A percentile compares a stretch with the other conserved stretches of the same genome.
phyloP scores from a whole-genome alignment of 2,888 invertebrate genomes.

The Nymphalis c-album region DNA sequence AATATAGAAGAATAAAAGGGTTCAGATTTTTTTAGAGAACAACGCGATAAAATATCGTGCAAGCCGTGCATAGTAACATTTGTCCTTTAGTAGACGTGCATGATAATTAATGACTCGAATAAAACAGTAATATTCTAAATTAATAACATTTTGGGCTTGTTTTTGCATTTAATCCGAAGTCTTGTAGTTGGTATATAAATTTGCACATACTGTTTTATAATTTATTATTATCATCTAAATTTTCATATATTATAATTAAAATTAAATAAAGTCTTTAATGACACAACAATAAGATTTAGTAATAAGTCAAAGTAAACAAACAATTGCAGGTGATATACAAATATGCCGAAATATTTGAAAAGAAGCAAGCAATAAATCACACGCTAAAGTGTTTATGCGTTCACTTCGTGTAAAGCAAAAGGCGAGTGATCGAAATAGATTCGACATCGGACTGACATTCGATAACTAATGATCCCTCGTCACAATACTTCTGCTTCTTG shows the following conservation, averaged over 20 bases:
- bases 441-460: conserved; percentile 65
- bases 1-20: conserved; percentile 79
- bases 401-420: conserved; percentile 67
- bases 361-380: conserved; percentile 62
- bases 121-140: conserved; percentile 29
- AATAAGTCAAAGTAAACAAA: conserved; percentile 38
- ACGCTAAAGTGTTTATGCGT: conserved; percentile 68
- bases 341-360: conserved; percentile 45
- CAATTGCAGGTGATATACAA: conserved; percentile 52
- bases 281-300: neutral
- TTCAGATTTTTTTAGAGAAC: conserved; percentile 72
- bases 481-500: conserved; percentile 61
- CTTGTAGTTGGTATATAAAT: neutral
- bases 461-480: conserved; percentile 72
- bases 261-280: neutral
- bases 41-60: conserved; percentile 76
- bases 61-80: conserved; percentile 78
- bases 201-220: neutral
- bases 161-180: neutral
- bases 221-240: neutral
- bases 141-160: neutral
- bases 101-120: conserved; percentile 44
- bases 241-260: neutral
- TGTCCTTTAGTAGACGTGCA: conserved; percentile 62
- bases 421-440: conserved; percentile 62